phyloP scores from a whole-genome alignment of 2,888 invertebrate genomes.

The Ecdyonurus torrentis region DNA sequence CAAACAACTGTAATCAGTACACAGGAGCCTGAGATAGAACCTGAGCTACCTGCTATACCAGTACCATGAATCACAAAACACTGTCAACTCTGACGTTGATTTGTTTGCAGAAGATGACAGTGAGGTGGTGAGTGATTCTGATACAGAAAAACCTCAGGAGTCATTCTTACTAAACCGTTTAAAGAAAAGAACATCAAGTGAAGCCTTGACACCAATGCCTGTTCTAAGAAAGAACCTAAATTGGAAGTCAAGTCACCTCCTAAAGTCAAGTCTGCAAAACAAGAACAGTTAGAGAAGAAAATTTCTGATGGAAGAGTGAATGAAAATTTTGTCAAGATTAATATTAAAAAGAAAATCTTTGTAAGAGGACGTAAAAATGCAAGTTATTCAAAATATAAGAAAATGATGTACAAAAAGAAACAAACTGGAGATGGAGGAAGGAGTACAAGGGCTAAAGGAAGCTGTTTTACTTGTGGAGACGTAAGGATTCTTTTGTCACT shows the following conservation, averaged over 20 bases:
- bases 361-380: slow-evolving; percentile 57
- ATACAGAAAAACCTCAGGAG: background rate
- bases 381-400: slow-evolving; percentile 66
- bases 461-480: slow-evolving; percentile 79
- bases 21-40: slow-evolving; percentile 21
- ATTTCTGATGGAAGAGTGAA: slow-evolving; percentile 53
- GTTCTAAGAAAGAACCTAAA: slow-evolving; percentile 12
- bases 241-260: slow-evolving; percentile 19
- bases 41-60: slow-evolving; percentile 11
- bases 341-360: slow-evolving; percentile 78
- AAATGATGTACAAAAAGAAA: slow-evolving; percentile 35
- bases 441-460: slow-evolving; percentile 47
- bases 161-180: background rate
- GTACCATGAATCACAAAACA: no score
- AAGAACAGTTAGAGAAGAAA: slow-evolving; percentile 26
- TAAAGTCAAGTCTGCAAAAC: slow-evolving; percentile 18
- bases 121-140: slow-evolving; percentile 6
- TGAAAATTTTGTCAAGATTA: slow-evolving; percentile 78
- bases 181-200: slow-evolving; percentile 18
- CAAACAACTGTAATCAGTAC: slow-evolving; percentile 21
- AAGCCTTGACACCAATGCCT: slow-evolving; percentile 20
- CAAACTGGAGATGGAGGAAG: slow-evolving; percentile 14
- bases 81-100: background rate
- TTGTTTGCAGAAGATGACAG: background rate
- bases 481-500: no score